Evolutionary conservation across 2,888 invertebrate species (phyloP).

Genomic region (Orchestes rusci): DNA sequence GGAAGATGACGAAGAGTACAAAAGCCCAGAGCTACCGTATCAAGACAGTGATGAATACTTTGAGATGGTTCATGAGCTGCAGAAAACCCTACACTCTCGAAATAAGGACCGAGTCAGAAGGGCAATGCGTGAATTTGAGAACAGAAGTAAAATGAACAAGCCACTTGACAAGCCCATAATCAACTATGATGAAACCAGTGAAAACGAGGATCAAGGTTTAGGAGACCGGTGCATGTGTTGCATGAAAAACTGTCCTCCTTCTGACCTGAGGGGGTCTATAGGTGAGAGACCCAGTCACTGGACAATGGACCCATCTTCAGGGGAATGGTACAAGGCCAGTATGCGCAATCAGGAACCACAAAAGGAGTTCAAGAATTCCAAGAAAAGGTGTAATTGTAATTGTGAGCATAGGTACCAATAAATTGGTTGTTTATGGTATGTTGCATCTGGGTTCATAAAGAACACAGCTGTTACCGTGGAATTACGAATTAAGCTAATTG

Average conservation of each 20-base stretch:
- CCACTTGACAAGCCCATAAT: constrained; percentile 37
- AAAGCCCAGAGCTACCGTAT: constrained; percentile 38
- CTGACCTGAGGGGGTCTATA: not conserved
- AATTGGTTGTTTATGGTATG: constrained; percentile 3
- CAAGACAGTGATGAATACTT: constrained; percentile 40
- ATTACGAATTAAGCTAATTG: too few species aligned
- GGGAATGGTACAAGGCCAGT: constrained; percentile 23
- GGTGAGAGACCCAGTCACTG: constrained; percentile 21
- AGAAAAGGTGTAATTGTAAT: constrained; percentile 10
- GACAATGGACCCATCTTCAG: constrained; percentile 25
- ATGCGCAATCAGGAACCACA: constrained; percentile 2
- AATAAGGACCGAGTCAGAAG: constrained; percentile 39
- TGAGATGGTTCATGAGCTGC: constrained; percentile 39
- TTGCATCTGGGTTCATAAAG: too few species aligned
- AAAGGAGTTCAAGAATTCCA: constrained; percentile 2
- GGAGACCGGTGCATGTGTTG: constrained; percentile 19
- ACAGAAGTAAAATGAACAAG: constrained; percentile 37
- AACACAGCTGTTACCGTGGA: too few species aligned
- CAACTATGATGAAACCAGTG: constrained; percentile 30
- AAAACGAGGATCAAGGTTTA: constrained; percentile 30
- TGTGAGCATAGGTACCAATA: constrained; percentile 17
- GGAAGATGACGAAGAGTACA: too few species aligned
- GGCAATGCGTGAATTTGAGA: constrained; percentile 40
- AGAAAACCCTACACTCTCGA: constrained; percentile 38
- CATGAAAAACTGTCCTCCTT: not conserved